Base-by-base conservation (phyloP, 1,140 invertebrate species). In the Battus philenor region DNA sequence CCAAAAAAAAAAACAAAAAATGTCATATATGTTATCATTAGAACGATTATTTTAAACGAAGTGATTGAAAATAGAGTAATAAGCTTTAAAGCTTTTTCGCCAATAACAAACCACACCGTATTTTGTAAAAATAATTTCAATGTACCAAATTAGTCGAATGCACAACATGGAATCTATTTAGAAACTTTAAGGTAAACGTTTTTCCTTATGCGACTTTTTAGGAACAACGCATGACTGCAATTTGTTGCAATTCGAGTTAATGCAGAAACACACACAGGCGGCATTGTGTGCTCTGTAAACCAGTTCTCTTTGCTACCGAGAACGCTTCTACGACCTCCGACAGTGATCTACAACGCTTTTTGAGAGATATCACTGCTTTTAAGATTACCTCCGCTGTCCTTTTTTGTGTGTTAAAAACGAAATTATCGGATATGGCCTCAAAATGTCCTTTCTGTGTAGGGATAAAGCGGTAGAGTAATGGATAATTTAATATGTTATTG, bases 341-440 rank as follows among this genome's bases (percentile, higher is more conserved):
- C 67, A 71, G 56, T 73, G 74, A 78, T 78, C 69, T 73, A 73
- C 54, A 39, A 49, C 50, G 55, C 36, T 49, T 61, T 66, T 55
- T 54, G 41, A 73, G 59, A 72, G 59, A 64, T 34, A 27, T 27
- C 31, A 47, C n/a, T 17, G 38, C 38, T 41, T 30, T 29, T 13
- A 41, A 29, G 24, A 12, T 7, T 5, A 41, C 38, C 24, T n/a
- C n/a, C n/a, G 24, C 12, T 27, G 10, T 27, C 22, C 38, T 41
- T 41, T 41, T 27, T 27, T 15, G 22, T 27, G 10, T 4, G 24
- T 27, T 29, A 24, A 41, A 41, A 41, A 41, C 38, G 13, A 41
- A 41, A 41, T 41, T 41, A 41, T 41, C 38, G 38, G 38, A 41
- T 41, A 9, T 29, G 22, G 20, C 12, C 13, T 6, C 8, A 4